phyloP scores from a whole-genome alignment of 2,113 vertebrate species.

The Sander lucioperca region DNA sequence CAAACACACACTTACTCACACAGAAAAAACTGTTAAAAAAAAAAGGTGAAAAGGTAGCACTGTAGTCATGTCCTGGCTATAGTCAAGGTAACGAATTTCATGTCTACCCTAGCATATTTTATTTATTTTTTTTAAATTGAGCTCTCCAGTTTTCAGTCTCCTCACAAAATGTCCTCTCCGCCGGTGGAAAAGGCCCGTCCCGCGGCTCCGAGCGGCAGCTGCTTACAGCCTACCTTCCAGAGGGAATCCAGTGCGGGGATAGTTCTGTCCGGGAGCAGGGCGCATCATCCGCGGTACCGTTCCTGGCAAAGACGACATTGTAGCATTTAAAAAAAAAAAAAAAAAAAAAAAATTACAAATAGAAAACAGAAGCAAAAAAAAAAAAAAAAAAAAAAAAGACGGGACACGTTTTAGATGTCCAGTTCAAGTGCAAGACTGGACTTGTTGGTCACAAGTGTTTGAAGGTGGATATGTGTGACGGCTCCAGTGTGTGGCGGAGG shows the following conservation, averaged over 20 bases:
- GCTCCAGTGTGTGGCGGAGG: slow-evolving; percentile 28
- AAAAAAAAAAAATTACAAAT: background rate
- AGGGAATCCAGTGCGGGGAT: slow-evolving; percentile 93
- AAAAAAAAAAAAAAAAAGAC: slow-evolving; percentile 13
- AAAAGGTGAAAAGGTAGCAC: no score
- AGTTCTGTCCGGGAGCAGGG: slow-evolving; percentile 93
- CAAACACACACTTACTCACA: no score
- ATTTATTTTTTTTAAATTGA: background rate
- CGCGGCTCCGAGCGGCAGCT: no score
- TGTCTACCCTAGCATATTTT: background rate
- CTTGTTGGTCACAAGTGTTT: slow-evolving; percentile 42
- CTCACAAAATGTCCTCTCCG: background rate
- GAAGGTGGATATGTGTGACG: slow-evolving; percentile 7
- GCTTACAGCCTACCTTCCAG: slow-evolving; percentile 90
- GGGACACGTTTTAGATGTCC: slow-evolving; percentile 39
- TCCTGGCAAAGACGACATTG: slow-evolving; percentile 87
- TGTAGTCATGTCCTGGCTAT: background rate
- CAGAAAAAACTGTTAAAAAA: no score
- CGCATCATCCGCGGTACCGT: slow-evolving; percentile 95
- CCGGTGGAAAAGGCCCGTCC: no score
- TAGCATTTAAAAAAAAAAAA: slow-evolving; percentile 34
- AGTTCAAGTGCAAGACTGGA: slow-evolving; percentile 55
- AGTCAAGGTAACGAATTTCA: background rate
- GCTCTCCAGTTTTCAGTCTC: background rate
- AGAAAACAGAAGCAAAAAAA: slow-evolving; percentile 20